phyloP scores from a whole-genome alignment of 1,140 invertebrate species.

The Drosophila lacertosa region DNA sequence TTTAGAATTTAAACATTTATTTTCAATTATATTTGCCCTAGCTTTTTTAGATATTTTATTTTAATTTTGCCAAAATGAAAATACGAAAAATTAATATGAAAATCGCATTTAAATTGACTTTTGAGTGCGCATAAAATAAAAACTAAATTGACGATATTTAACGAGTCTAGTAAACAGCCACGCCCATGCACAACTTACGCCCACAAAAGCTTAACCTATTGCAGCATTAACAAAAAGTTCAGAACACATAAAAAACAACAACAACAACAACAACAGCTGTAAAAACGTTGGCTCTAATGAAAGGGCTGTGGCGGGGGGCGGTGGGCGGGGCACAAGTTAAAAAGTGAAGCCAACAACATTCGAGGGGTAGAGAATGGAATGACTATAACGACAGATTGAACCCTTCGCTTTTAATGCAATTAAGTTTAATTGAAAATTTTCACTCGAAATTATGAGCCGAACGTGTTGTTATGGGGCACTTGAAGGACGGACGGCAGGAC shows the following conservation, averaged over 20 bases:
- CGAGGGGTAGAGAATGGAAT: slow-evolving; percentile 11
- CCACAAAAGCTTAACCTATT: slow-evolving; percentile 50
- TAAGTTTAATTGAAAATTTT: slow-evolving; percentile 83
- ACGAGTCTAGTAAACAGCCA: slow-evolving; percentile 28
- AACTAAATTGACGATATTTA: slow-evolving; percentile 61
- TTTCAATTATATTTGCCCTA: too few relatives aligned
- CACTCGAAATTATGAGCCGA: slow-evolving; percentile 80
- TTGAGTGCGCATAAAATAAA: slow-evolving; percentile 48
- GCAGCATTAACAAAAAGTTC: slow-evolving; percentile 71
- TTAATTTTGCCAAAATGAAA: slow-evolving; percentile 37
- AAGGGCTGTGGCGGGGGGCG: slow-evolving; percentile 9
- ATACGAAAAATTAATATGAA: slow-evolving; percentile 47
- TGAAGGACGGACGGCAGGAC: slow-evolving; percentile 13
- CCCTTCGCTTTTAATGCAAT: slow-evolving; percentile 83
- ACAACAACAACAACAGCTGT: too few relatives aligned
- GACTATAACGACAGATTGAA: slow-evolving; percentile 79
- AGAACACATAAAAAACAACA: slow-evolving; percentile 59
- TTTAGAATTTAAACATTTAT: too few relatives aligned
- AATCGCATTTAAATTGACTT: slow-evolving; percentile 59
- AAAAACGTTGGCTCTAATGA: slow-evolving; percentile 50
- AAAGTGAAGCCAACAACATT: slow-evolving; percentile 35
- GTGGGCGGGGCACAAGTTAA: slow-evolving; percentile 36
- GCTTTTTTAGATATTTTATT: too few relatives aligned
- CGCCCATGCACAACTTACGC: background rate
- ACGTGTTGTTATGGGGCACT: slow-evolving; percentile 63